Base-by-base conservation (phyloP, 2,797 vertebrate species). In the Cossypha dichroa region DNA sequence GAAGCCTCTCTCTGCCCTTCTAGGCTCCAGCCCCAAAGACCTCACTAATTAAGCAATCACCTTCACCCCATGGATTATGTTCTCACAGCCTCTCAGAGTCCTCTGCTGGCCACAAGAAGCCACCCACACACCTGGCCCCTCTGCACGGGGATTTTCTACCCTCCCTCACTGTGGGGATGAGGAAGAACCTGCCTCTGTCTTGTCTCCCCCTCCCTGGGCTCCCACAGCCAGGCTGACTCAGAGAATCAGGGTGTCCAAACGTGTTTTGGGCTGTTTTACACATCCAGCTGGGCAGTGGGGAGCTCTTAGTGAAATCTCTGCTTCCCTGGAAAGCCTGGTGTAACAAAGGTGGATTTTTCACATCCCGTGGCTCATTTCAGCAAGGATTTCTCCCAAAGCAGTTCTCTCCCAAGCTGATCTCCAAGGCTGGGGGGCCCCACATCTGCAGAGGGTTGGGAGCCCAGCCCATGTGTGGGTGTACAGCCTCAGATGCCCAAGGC, bases 391-490 rank as follows among this genome's bases (percentile, higher is more conserved):
- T 90, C 85, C 63, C n/a, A 17, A 38, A 59, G 26, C 5, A 22
- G 1, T 8, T 33, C 4, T 60, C 20, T 74, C 31, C 62, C 41
- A 75, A n/a, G 43, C n/a, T 26, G 16, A 14, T 10, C n/a, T 49
- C 15, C 49, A 19, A 67, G 29, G 20, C 0, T 36, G 63, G 6
- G 41, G 9, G 46, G 7, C 2, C 28, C 22, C 51, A 26, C n/a
- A 55, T 73, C 43, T 94, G 82, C 82, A 56, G 66, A 62, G 55
- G 45, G 9, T 3, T 56, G 76, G 49, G 72, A 85, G 20, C 46
- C 73, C n/a, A 82, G 74, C 34, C 38, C 14, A 0, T 0, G 0
- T 1, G 0, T 10, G 88, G 60, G 85, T 0, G 13, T 38, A 2
- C 3, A 43, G 2, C 15, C 60, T 70, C 48, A 28, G 17, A 11